A percentile compares a stretch with the other conserved stretches of the same genome.
These are phyloP conservation scores for Drosophila kanekoi DNA, from an alignment of 2,888 invertebrate genomes.

Conservation along the genomic window DNA sequence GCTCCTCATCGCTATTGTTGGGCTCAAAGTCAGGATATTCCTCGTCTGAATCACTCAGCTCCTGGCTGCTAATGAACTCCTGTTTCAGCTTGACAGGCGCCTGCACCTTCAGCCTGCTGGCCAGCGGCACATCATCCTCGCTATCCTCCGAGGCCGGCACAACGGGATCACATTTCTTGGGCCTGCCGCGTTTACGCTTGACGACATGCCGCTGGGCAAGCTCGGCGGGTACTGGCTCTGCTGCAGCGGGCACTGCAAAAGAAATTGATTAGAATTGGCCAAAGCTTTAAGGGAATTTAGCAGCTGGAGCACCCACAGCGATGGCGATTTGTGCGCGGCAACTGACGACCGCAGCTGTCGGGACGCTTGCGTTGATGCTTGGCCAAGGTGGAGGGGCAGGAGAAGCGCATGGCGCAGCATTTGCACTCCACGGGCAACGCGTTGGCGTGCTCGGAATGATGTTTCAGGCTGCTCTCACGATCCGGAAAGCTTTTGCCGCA, in stretches of 20 bases:
- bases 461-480: conserved; percentile 85
- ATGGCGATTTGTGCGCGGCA: conserved; percentile 47
- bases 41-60: conserved; percentile 71
- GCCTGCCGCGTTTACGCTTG: conserved; percentile 54
- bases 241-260: conserved; percentile 22
- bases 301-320: conserved; percentile 26
- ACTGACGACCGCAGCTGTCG: conserved; percentile 84
- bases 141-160: conserved; percentile 48
- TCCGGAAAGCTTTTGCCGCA: conserved; percentile 85
- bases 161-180: conserved; percentile 33
- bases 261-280: not conserved
- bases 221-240: conserved; percentile 1
- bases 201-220: not conserved
- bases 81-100: conserved; percentile 42
- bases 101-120: conserved; percentile 53
- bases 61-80: conserved; percentile 50
- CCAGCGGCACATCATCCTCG: conserved; percentile 69
- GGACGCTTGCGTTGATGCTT: conserved; percentile 86
- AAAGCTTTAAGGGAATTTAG: not conserved
- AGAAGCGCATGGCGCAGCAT: conserved; percentile 85
- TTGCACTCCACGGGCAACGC: conserved; percentile 83
- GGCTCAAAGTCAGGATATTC: conserved; percentile 78
- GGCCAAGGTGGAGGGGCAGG: conserved; percentile 85
- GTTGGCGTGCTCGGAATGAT: conserved; percentile 85
- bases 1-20: conserved; percentile 68